Evolutionary conservation across 2,113 vertebrate genomes (phyloP).

Genomic region (Sylvilagus bachmani): DNA sequence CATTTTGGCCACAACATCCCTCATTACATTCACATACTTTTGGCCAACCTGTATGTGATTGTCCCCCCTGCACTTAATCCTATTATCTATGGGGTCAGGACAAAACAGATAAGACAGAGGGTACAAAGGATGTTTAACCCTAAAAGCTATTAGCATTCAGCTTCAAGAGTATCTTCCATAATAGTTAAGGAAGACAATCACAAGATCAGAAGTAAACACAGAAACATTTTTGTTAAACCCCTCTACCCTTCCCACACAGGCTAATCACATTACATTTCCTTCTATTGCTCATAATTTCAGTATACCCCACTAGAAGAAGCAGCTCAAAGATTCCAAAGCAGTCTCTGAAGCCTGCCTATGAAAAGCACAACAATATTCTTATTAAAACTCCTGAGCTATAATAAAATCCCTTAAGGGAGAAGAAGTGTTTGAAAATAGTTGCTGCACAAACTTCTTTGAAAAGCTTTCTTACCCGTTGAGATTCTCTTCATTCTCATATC

Average conservation of each 20-base stretch:
- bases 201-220: background rate
- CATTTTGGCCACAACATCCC: conserved; percentile 69
- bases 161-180: background rate
- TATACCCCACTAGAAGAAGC: background rate
- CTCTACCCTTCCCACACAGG: background rate
- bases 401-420: background rate
- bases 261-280: background rate
- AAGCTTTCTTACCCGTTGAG: background rate
- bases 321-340: background rate
- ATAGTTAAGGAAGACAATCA: background rate
- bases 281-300: background rate
- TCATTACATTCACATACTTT: conserved; percentile 71
- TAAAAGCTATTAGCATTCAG: background rate
- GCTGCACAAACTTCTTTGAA: background rate
- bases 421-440: background rate
- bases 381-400: background rate
- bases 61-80: conserved; percentile 76
- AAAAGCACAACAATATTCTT: background rate
- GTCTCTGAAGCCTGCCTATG: background rate
- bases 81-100: conserved; percentile 77
- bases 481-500: background rate
- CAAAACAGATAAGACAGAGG: conserved; percentile 71
- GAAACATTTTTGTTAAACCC: background rate
- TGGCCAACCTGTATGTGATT: conserved; percentile 74
- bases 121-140: conserved; percentile 67